Evolutionary conservation across 1,140 invertebrate species (phyloP).

Genomic region (Nasonia vitripennis): DNA sequence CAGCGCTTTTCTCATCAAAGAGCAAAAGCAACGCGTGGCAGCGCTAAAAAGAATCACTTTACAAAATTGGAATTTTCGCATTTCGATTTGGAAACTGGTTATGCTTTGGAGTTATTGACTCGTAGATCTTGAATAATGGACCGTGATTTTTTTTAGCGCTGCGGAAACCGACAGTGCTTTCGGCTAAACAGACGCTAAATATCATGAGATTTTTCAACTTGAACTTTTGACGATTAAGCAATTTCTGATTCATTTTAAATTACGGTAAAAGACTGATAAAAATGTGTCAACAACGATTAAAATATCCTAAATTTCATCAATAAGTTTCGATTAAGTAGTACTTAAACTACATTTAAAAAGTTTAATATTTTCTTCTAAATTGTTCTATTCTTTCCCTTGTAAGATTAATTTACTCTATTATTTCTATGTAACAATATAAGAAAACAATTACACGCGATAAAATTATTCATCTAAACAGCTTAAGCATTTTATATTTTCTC

Average conservation of each 20-base stretch:
- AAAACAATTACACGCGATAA: too few relatives aligned
- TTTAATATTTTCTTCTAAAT: constrained; percentile 20
- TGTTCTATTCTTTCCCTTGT: background rate
- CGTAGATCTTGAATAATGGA: background rate
- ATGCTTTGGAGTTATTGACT: background rate
- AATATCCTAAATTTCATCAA: background rate
- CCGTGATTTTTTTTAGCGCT: background rate
- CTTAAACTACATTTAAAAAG: background rate
- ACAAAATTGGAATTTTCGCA: background rate
- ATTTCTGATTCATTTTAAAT: background rate
- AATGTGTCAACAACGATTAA: constrained; percentile 12
- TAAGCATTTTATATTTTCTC: too few relatives aligned
- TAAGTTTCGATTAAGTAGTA: background rate
- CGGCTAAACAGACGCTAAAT: background rate
- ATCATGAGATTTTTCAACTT: background rate
- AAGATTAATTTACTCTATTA: background rate
- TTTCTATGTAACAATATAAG: too few relatives aligned
- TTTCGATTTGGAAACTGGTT: too few relatives aligned
- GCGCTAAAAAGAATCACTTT: constrained; percentile 27
- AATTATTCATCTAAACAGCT: background rate
- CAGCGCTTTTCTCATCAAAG: background rate
- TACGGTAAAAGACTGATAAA: background rate
- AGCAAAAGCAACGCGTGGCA: background rate
- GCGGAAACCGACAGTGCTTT: background rate
- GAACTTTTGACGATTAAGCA: too few relatives aligned